phyloP scores from a whole-genome alignment of 2,888 invertebrate species.

The Orthosia incerta region DNA sequence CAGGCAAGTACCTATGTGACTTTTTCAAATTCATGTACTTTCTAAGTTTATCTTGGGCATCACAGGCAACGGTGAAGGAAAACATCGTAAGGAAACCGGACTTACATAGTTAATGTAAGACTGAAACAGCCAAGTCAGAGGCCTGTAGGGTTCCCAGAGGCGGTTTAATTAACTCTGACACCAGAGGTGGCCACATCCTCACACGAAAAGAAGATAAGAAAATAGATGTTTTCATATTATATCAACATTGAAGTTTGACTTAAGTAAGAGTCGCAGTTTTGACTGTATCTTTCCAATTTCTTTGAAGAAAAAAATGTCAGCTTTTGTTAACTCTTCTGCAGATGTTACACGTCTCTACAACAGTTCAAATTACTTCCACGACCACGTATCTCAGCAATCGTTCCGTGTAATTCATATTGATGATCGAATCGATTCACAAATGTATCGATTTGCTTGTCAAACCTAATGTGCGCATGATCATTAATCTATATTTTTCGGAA shows the following conservation, averaged over 20 bases:
- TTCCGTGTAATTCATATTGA: slow-evolving; percentile 87
- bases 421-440: slow-evolving; percentile 78
- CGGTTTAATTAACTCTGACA: no score
- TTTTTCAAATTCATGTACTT: no score
- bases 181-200: no score
- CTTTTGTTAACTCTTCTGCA: slow-evolving; percentile 23
- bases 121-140: no score
- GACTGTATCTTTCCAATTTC: neutral
- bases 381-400: slow-evolving; percentile 71
- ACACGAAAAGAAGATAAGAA: neutral
- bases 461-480: slow-evolving; percentile 67
- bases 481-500: slow-evolving; percentile 75
- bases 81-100: no score
- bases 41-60: no score
- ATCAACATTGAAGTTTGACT: neutral
- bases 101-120: no score
- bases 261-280: neutral
- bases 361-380: slow-evolving; percentile 49
- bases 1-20: no score
- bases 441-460: slow-evolving; percentile 75
- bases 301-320: neutral
- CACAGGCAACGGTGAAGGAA: no score
- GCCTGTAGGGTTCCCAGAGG: no score
- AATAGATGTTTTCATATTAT: neutral
- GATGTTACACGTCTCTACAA: slow-evolving; percentile 40